phyloP scores from a whole-genome alignment of 2,797 vertebrate species.

The Botia almorhae region DNA sequence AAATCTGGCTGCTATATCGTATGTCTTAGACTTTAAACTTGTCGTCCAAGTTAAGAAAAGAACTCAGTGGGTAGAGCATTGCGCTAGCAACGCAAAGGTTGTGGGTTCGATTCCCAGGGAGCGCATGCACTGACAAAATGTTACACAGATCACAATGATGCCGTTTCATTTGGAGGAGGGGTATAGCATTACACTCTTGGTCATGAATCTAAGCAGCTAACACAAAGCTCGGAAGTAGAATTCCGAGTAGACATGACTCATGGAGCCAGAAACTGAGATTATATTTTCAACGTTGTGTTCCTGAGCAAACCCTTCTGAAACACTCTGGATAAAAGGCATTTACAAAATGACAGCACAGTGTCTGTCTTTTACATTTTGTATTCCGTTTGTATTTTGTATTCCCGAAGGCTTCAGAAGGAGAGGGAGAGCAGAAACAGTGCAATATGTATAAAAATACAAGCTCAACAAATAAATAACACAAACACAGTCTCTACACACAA shows the following conservation, averaged over 20 bases:
- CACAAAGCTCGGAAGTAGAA: background rate
- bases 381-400: background rate
- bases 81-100: no score
- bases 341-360: background rate
- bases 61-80: no score
- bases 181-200: background rate
- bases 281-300: background rate
- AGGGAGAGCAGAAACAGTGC: background rate
- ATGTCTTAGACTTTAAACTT: no score
- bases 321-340: background rate
- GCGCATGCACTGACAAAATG: no score
- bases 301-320: background rate
- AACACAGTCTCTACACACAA: slow-evolving; percentile 11
- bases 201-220: slow-evolving; percentile 11
- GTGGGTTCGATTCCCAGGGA: no score
- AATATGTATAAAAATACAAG: slow-evolving; percentile 6
- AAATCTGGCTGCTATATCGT: no score
- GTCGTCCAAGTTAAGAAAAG: no score
- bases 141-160: slow-evolving; percentile 21
- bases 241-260: background rate
- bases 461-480: background rate
- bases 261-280: slow-evolving; percentile 29
- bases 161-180: slow-evolving; percentile 15
- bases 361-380: background rate
- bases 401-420: background rate